These are phyloP conservation scores for Apodemia hepburni DNA, from an alignment of 2,888 invertebrate species.

Conservation along the genomic window DNA sequence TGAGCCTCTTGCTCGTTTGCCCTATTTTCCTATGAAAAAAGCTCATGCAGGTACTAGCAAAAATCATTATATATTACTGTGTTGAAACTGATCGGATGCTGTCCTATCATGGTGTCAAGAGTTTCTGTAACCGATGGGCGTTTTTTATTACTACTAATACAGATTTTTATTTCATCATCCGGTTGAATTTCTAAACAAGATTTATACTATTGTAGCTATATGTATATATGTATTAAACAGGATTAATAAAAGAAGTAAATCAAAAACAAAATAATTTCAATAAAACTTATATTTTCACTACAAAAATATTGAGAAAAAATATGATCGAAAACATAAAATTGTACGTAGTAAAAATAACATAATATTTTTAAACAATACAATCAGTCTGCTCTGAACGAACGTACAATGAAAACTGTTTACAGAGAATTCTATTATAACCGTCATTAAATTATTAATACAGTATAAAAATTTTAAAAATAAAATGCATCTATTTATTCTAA, in stretches of 20 bases:
- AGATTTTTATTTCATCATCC: too few relatives aligned
- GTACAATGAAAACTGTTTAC: slow-evolving; percentile 15
- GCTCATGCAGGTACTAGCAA: too few relatives aligned
- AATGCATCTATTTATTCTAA: slow-evolving; percentile 47
- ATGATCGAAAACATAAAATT: slow-evolving; percentile 24
- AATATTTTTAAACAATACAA: slow-evolving; percentile 19
- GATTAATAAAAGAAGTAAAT: neutral
- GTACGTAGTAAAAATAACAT: slow-evolving; percentile 21
- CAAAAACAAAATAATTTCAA: slow-evolving; percentile 20
- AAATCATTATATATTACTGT: too few relatives aligned
- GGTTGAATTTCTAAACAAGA: too few relatives aligned
- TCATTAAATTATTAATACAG: slow-evolving; percentile 30
- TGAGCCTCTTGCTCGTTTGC: too few relatives aligned
- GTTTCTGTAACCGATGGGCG: too few relatives aligned
- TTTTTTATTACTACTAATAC: too few relatives aligned
- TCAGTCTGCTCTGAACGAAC: slow-evolving; percentile 19
- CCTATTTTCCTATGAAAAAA: too few relatives aligned
- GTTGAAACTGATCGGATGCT: too few relatives aligned
- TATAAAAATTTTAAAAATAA: slow-evolving; percentile 36
- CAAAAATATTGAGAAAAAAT: slow-evolving; percentile 32
- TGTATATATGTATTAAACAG: too few relatives aligned
- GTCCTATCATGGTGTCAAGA: too few relatives aligned
- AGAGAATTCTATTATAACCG: slow-evolving; percentile 6
- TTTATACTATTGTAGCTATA: too few relatives aligned
- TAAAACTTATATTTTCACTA: slow-evolving; percentile 30